A percentile compares a stretch with the other conserved stretches of the same genome.
phyloP scores from a whole-genome alignment of 1,140 invertebrate species.

The Babylonia areolata region DNA sequence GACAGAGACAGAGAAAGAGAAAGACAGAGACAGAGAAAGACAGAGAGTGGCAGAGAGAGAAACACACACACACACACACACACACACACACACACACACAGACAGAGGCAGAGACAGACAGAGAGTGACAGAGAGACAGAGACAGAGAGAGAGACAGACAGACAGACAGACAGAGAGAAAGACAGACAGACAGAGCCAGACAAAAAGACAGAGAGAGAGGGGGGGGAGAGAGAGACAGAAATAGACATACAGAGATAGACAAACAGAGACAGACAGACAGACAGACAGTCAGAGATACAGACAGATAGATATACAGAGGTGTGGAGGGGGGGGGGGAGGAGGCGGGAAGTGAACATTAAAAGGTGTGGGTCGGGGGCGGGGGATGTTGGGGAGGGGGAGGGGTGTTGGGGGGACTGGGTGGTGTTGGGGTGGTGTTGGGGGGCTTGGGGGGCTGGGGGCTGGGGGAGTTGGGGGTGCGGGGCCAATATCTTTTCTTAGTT shows the following conservation, averaged over 20 bases:
- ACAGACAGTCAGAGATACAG: no score
- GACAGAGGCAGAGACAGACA: background rate
- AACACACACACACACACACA: background rate
- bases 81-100: background rate
- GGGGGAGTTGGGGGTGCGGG: background rate
- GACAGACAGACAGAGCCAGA: background rate
- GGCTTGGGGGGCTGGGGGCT: no score
- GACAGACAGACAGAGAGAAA: background rate
- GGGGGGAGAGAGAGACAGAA: background rate
- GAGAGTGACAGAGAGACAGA: background rate
- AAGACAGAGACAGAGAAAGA: background rate
- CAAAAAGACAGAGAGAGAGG: background rate
- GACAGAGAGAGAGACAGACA: background rate
- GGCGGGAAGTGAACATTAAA: no score
- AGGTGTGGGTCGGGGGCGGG: no score
- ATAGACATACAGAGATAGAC: constrained; percentile 2
- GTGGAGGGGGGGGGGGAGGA: no score
- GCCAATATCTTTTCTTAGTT: no score
- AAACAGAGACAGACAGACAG: background rate
- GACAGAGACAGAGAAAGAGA: background rate
- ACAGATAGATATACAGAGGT: background rate
- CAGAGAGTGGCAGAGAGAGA: background rate
- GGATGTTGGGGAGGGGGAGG: background rate
- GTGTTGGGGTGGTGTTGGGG: no score
- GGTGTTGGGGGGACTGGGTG: no score